A percentile compares a stretch with the other conserved stretches of the same genome.
Conservation (phyloP, 2,113 vertebrate genomes). For the Suncus etruscus region DNA sequence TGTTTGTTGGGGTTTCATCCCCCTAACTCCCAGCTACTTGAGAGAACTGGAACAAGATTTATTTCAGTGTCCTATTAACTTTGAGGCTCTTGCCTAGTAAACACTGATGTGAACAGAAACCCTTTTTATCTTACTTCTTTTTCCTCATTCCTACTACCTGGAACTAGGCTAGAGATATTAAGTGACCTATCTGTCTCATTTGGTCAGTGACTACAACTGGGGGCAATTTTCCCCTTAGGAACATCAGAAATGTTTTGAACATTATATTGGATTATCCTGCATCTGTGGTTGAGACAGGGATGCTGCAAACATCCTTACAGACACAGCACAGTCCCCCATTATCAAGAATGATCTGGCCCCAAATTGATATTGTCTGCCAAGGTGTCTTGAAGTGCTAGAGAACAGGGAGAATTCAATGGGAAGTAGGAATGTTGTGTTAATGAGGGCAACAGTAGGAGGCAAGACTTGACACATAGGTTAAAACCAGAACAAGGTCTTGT, state of each 20-base stretch:
- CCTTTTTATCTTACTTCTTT: rapidly evolving
- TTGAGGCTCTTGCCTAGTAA: no score
- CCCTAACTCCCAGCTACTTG: no score
- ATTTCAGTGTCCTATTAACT: background rate
- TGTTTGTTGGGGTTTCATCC: background rate
- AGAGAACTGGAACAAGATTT: background rate
- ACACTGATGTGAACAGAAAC: background rate
- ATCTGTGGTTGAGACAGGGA: background rate
- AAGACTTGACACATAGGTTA: background rate
- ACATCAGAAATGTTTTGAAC: background rate
- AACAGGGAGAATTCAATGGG: background rate
- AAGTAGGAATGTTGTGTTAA: background rate
- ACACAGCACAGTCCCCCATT: background rate
- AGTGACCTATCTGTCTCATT: background rate
- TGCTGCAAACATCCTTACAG: background rate
- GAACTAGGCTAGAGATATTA: background rate
- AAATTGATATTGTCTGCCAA: no score
- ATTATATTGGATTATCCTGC: no score
- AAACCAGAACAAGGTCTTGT: background rate
- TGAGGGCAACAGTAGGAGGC: background rate
- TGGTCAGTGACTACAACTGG: background rate
- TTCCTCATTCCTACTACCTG: background rate
- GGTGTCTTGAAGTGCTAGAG: background rate
- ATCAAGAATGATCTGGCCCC: no score
- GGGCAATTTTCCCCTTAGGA: background rate